Evolutionary conservation across 2,797 vertebrate genomes (phyloP).

Genomic region (Micromesistius poutassou): DNA sequence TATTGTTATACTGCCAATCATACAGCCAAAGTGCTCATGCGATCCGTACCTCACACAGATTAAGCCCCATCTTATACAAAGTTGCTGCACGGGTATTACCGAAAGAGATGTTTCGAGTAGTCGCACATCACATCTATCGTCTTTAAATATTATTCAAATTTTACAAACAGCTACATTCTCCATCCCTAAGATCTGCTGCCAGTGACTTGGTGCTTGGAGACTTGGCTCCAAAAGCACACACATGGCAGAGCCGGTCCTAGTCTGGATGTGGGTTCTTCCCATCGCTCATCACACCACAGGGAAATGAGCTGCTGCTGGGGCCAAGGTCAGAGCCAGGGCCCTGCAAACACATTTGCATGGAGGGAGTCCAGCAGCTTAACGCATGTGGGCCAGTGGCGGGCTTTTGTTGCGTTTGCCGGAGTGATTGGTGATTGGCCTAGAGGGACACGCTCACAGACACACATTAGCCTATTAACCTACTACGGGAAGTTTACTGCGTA

Average conservation of each 20-base stretch:
- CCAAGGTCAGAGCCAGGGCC: constrained; percentile 62
- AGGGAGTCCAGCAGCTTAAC: constrained; percentile 31
- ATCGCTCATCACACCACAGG: constrained; percentile 50
- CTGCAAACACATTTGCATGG: constrained; percentile 65
- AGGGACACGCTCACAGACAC: constrained; percentile 16
- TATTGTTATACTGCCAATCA: neutral
- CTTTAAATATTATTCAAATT: neutral
- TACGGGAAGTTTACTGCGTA: neutral
- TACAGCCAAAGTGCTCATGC: neutral
- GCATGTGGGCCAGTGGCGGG: constrained; percentile 32
- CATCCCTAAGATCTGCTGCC: neutral
- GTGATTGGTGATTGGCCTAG: constrained; percentile 3
- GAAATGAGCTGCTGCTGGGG: constrained; percentile 65
- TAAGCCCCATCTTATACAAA: neutral
- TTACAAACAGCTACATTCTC: neutral
- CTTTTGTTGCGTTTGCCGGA: constrained; percentile 5
- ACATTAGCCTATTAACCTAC: constrained; percentile 20
- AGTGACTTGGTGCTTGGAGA: constrained; percentile 29
- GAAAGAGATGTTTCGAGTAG: neutral
- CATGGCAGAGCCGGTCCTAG: constrained; percentile 39
- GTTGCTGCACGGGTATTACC: too few relatives aligned
- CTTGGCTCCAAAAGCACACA: constrained; percentile 5
- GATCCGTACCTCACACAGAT: neutral
- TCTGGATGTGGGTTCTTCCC: constrained; percentile 48
- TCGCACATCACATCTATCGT: neutral